These are phyloP conservation scores for Leptopterna dolabrata DNA, from an alignment of 2,888 invertebrate species.

Conservation along the genomic window DNA sequence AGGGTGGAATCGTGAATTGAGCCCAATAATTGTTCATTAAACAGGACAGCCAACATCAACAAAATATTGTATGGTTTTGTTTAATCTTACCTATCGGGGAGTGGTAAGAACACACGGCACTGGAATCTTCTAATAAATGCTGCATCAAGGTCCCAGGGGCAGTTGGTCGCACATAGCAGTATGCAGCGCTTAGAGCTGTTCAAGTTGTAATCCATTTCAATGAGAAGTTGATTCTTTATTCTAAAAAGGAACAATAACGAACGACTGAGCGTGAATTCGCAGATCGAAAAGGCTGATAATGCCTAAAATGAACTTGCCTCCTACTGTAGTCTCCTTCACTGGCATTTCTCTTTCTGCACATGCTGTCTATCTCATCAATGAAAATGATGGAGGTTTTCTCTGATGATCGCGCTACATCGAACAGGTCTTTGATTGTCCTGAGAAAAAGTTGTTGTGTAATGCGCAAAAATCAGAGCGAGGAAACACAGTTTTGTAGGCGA, in stretches of 20 bases:
- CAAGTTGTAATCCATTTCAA: slow-evolving; percentile 55
- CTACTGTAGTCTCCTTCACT: slow-evolving; percentile 59
- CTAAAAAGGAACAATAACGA: slow-evolving; percentile 11
- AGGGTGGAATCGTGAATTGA: no score
- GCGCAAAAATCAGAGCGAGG: background rate
- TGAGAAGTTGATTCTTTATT: slow-evolving; percentile 56
- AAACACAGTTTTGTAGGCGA: no score
- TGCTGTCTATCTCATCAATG: slow-evolving; percentile 73
- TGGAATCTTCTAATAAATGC: slow-evolving; percentile 73
- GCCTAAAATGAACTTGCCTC: slow-evolving; percentile 34
- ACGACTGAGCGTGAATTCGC: background rate
- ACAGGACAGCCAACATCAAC: no score
- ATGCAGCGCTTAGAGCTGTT: slow-evolving; percentile 62
- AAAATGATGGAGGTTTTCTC: slow-evolving; percentile 69
- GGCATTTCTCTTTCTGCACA: slow-evolving; percentile 69
- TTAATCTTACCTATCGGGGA: slow-evolving; percentile 70
- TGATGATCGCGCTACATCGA: slow-evolving; percentile 16
- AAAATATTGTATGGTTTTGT: no score
- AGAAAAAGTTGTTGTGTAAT: background rate
- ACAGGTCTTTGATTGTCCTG: slow-evolving; percentile 57
- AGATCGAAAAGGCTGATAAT: no score
- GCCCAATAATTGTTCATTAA: no score
- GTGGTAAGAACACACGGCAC: slow-evolving; percentile 70
- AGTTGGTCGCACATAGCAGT: slow-evolving; percentile 72
- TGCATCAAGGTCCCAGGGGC: slow-evolving; percentile 74